Conservation (phyloP, 2,113 vertebrate species). For the Cyanocitta stelleri region DNA sequence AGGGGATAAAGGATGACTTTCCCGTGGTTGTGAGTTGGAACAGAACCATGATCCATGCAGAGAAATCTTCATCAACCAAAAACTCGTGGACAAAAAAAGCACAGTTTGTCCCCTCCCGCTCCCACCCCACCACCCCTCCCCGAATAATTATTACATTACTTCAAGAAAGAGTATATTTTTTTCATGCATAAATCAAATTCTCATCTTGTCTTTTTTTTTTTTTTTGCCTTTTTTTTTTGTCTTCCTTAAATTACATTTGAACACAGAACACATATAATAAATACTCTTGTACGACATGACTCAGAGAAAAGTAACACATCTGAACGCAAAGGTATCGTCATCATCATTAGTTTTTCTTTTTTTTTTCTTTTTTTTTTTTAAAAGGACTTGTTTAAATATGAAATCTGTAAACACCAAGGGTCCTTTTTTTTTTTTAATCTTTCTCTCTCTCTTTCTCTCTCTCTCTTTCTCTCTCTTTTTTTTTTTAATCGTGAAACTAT, state of each 20-base stretch:
- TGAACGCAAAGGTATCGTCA: constrained; percentile 62
- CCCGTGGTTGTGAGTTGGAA: neutral
- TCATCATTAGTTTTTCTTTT: constrained; percentile 20
- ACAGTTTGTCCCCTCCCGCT: constrained; percentile 39
- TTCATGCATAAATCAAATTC: constrained; percentile 77
- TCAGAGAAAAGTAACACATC: constrained; percentile 69
- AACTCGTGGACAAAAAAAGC: constrained; percentile 42
- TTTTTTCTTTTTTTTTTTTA: constrained; percentile 21
- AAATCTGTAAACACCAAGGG: constrained; percentile 75
- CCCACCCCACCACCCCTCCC: constrained; percentile 60
- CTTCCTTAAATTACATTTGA: constrained; percentile 90
- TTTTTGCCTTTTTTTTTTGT: constrained; percentile 70
- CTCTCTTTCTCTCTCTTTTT: neutral
- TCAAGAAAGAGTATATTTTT: constrained; percentile 72
- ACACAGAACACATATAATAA: constrained; percentile 92
- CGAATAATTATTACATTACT: constrained; percentile 66
- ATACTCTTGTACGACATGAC: constrained; percentile 78
- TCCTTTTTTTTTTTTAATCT: constrained; percentile 46
- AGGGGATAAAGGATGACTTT: neutral
- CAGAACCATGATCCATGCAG: constrained; percentile 53
- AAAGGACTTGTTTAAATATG: constrained; percentile 72
- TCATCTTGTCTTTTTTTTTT: constrained; percentile 45
- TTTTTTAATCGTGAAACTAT: constrained; percentile 34
- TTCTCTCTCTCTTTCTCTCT: constrained; percentile 21
- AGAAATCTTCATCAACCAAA: constrained; percentile 50